Evolutionary conservation across 2,797 vertebrate species (phyloP).

Genomic region (Meriones psammophilus): DNA sequence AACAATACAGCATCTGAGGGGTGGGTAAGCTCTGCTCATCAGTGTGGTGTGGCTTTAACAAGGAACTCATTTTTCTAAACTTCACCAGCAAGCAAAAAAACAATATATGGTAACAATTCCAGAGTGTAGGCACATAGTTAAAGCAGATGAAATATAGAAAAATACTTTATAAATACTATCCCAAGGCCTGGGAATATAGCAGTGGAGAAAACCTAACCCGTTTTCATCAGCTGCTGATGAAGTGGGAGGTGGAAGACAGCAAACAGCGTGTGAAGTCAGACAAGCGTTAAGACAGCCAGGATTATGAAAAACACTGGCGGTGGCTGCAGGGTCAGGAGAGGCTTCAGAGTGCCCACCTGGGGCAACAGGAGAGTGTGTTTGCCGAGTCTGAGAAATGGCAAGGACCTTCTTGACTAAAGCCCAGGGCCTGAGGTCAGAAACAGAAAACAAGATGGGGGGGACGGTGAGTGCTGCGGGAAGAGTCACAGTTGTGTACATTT

Average conservation of each 20-base stretch:
- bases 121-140: background rate
- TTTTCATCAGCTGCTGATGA: background rate
- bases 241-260: background rate
- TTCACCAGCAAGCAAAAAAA: constrained; percentile 26
- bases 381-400: background rate
- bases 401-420: background rate
- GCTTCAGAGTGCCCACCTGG: background rate
- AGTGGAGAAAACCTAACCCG: background rate
- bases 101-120: background rate
- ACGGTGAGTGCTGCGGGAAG: background rate
- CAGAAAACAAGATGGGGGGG: background rate
- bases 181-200: background rate
- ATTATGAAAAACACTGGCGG: background rate
- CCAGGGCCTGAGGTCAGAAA: background rate
- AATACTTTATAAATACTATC: background rate
- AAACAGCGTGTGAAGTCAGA: background rate
- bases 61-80: constrained; percentile 29
- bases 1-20: constrained; percentile 29
- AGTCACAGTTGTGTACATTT: background rate
- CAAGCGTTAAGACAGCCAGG: background rate
- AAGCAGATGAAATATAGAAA: constrained; percentile 32
- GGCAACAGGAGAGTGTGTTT: background rate
- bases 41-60: constrained; percentile 24
- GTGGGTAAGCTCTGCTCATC: constrained; percentile 14
- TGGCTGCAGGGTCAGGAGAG: background rate